Evolutionary conservation across 2,888 invertebrate species (phyloP).

Genomic region (Dasypolia templi): DNA sequence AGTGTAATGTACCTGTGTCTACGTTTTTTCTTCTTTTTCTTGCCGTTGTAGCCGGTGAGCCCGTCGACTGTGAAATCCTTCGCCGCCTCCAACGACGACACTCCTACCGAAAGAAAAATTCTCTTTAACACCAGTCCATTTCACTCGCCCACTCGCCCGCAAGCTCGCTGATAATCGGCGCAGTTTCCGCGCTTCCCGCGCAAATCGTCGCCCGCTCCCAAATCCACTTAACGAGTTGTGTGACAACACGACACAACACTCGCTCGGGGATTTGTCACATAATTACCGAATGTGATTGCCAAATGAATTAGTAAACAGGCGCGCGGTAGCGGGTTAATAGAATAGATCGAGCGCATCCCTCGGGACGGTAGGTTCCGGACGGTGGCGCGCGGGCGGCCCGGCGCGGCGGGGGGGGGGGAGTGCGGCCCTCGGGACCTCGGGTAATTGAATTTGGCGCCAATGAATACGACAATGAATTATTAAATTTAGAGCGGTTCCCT

Average conservation of each 20-base stretch:
- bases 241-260: slow-evolving; percentile 65
- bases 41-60: slow-evolving; percentile 95
- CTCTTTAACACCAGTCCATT: slow-evolving; percentile 42
- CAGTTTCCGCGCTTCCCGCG: slow-evolving; percentile 49
- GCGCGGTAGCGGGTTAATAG: slow-evolving; percentile 76
- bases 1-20: slow-evolving; percentile 94
- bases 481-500: slow-evolving; percentile 83
- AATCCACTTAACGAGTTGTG: slow-evolving; percentile 72
- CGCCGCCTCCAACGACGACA: slow-evolving; percentile 93
- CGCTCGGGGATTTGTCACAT: slow-evolving; percentile 81
- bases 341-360: slow-evolving; percentile 74
- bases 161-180: slow-evolving; percentile 24
- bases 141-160: slow-evolving; percentile 10
- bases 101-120: slow-evolving; percentile 86
- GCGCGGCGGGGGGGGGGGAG: slow-evolving; percentile 58
- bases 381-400: slow-evolving; percentile 24
- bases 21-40: slow-evolving; percentile 97
- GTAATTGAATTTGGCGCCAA: slow-evolving; percentile 89
- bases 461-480: slow-evolving; percentile 89
- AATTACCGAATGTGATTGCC: slow-evolving; percentile 88
- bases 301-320: slow-evolving; percentile 87
- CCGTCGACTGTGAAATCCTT: slow-evolving; percentile 96
- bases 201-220: slow-evolving; percentile 60
- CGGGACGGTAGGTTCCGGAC: slow-evolving; percentile 58
- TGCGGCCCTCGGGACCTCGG: slow-evolving; percentile 72